Conservation (phyloP, 2,888 invertebrate species). For the Megastigmus dorsalis region DNA sequence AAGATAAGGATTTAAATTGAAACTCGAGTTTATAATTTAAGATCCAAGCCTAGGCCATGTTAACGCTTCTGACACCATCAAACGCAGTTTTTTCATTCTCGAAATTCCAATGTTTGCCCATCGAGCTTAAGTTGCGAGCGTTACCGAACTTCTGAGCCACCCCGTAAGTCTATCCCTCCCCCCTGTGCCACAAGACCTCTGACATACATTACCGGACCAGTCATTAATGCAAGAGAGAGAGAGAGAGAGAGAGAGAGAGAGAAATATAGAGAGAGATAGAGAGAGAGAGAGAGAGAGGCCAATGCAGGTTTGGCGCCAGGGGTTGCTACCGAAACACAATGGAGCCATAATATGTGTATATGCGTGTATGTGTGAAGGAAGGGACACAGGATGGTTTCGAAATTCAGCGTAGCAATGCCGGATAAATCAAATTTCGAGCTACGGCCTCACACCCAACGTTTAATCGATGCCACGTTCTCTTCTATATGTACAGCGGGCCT, state of each 20-base stretch:
- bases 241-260: background rate
- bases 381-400: conserved; percentile 5
- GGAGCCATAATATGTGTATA: background rate
- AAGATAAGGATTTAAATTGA: too few species aligned
- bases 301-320: conserved; percentile 18
- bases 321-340: conserved; percentile 22
- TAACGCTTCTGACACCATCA: too few species aligned
- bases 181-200: background rate
- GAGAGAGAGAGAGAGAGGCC: background rate
- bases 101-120: too few species aligned
- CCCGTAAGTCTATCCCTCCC: background rate
- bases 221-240: conserved; percentile 4
- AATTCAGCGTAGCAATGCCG: conserved; percentile 33
- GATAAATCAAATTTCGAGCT: conserved; percentile 43
- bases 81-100: too few species aligned
- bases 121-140: too few species aligned
- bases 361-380: background rate
- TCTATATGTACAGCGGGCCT: background rate
- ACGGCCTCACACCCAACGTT: conserved; percentile 1
- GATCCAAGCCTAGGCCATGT: too few species aligned
- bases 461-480: conserved; percentile 36
- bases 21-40: too few species aligned
- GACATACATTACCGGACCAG: conserved; percentile 20
- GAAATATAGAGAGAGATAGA: background rate
- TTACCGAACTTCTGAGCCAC: background rate